Percentiles rank a stretch among this genome's conserved stretches.
Evolutionary conservation across 2,113 vertebrate genomes (phyloP).

Genomic region (Hymenochirus boettgeri): DNA sequence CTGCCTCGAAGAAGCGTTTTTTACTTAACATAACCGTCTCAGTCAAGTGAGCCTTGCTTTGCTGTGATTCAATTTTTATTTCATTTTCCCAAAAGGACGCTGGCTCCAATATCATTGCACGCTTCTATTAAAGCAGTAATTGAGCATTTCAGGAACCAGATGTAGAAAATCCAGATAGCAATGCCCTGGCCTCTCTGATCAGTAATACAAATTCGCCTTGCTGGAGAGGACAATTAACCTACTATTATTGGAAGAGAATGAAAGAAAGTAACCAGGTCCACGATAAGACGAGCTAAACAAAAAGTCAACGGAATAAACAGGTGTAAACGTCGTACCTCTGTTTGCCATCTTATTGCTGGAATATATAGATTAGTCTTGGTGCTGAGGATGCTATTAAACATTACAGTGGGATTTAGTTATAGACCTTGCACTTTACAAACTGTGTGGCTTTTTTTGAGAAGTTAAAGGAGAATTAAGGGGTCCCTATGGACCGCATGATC

Average conservation of each 20-base stretch:
- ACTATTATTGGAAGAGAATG: neutral
- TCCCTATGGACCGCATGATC: no score
- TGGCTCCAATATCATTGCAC: neutral
- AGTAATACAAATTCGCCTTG: slow-evolving; percentile 2
- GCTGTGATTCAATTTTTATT: slow-evolving; percentile 13
- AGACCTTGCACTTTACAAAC: no score
- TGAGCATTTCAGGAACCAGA: slow-evolving; percentile 22
- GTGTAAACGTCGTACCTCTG: no score
- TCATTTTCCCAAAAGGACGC: slow-evolving; percentile 7
- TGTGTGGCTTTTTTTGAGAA: no score
- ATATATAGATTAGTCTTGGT: no score
- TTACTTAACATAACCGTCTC: neutral
- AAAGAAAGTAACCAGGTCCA: no score
- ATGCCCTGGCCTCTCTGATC: neutral
- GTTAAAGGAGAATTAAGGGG: no score
- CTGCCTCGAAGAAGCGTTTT: neutral
- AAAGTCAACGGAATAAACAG: no score
- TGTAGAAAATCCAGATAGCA: slow-evolving; percentile 15
- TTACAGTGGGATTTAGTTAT: no score
- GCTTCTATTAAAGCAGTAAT: slow-evolving; percentile 26
- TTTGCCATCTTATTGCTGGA: no score
- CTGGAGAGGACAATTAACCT: slow-evolving; percentile 4
- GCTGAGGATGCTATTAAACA: no score
- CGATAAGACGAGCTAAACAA: no score
- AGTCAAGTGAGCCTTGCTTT: slow-evolving; percentile 2